Percentiles rank a stretch among this genome's conserved stretches.
Evolutionary conservation across 1,140 invertebrate genomes (phyloP).

Genomic region (Marisa cornuarietis): DNA sequence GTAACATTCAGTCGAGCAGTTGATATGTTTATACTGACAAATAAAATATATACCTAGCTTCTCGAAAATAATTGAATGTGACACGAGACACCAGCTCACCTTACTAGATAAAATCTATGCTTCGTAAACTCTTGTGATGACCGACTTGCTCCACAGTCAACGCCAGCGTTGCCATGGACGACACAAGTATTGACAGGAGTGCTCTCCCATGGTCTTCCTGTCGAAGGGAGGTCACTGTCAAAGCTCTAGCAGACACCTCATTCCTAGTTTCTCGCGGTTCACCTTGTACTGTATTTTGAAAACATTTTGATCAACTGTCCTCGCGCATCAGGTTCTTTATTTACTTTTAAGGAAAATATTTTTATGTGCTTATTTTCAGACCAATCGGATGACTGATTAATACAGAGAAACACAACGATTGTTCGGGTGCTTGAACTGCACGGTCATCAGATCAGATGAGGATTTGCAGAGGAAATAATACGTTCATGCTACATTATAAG

Average conservation of each 20-base stretch:
- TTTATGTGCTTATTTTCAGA: background rate
- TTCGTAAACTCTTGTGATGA: no score
- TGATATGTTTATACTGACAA: no score
- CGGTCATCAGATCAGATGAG: no score
- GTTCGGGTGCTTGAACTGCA: no score
- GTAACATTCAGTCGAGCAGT: no score
- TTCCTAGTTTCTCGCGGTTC: background rate
- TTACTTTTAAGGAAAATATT: background rate
- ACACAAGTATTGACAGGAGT: background rate
- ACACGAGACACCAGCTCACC: no score
- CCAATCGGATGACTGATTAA: no score
- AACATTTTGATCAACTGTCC: background rate
- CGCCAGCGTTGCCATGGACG: conserved; percentile 29
- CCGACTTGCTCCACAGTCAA: conserved; percentile 2
- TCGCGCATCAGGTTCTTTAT: background rate
- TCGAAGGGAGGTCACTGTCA: conserved; percentile 23
- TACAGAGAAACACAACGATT: no score
- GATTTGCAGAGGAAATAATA: background rate
- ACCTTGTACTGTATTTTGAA: conserved; percentile 10
- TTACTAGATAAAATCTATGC: no score
- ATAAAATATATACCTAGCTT: no score
- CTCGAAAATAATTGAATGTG: no score
- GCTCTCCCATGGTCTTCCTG: background rate
- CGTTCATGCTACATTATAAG: background rate
- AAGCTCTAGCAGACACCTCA: background rate